Conservation (phyloP, 2,797 vertebrate species). For the Malurus leucopterus region DNA sequence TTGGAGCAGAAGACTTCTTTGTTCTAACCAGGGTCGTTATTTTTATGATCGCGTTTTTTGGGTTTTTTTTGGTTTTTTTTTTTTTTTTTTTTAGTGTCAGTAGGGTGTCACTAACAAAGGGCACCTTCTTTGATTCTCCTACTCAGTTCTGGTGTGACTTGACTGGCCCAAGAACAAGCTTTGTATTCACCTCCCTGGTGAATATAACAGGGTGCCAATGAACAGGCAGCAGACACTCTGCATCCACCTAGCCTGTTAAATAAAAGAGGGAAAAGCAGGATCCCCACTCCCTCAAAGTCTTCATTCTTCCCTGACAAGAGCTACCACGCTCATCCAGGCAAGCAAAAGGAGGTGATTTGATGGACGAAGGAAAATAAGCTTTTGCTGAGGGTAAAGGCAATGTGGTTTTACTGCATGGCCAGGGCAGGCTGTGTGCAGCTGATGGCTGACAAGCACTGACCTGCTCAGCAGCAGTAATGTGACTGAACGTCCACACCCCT, state of each 20-base stretch:
- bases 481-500: neutral
- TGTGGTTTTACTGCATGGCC: neutral
- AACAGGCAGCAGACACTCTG: neutral
- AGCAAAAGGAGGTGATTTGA: neutral
- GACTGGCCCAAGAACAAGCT: neutral
- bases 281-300: neutral
- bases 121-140: neutral
- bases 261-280: neutral
- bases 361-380: neutral
- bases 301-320: neutral
- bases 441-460: neutral
- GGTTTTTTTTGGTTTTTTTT: too few species aligned
- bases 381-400: neutral
- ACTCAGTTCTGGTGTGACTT: neutral
- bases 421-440: fast-evolving
- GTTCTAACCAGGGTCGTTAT: neutral
- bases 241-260: neutral
- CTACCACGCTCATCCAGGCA: neutral
- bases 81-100: neutral
- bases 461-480: neutral
- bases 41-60: neutral
- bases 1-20: neutral
- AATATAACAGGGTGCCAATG: neutral
- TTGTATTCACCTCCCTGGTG: neutral
- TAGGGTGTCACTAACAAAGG: neutral